A percentile compares a stretch with the other conserved stretches of the same genome.
phyloP scores from a whole-genome alignment of 2,113 vertebrate genomes.

The Alligator mississippiensis region DNA sequence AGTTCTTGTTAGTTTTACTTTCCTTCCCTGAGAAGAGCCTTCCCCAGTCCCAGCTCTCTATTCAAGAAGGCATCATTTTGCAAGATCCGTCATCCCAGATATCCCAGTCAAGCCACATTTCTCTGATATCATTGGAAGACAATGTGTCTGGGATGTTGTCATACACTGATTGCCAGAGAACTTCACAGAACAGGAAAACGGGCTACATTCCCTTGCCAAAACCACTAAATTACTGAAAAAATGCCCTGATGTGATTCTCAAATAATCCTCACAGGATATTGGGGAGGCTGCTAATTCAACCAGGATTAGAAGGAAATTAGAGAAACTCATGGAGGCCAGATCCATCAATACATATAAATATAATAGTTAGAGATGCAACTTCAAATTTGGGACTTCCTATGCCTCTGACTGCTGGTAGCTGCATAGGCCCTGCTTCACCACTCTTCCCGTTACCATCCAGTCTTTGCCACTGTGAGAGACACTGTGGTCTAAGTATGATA shows the following conservation, averaged over 20 bases:
- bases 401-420: no score
- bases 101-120: background rate
- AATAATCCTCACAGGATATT: background rate
- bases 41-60: background rate
- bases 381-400: no score
- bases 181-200: background rate
- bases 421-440: no score
- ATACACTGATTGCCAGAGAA: background rate
- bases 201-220: background rate
- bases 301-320: no score
- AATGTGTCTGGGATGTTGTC: background rate
- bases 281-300: no score
- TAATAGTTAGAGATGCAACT: no score
- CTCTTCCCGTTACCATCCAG: no score
- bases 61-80: background rate
- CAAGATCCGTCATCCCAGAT: background rate
- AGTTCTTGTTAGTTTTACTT: background rate
- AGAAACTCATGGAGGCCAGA: no score
- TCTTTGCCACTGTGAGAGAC: no score
- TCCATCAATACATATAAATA: no score
- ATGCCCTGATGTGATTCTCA: background rate
- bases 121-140: background rate
- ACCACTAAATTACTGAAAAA: background rate
- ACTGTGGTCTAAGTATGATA: no score
- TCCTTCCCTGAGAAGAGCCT: background rate